Base-by-base conservation (phyloP, 2,113 vertebrate species). In the Siniperca knerii region DNA sequence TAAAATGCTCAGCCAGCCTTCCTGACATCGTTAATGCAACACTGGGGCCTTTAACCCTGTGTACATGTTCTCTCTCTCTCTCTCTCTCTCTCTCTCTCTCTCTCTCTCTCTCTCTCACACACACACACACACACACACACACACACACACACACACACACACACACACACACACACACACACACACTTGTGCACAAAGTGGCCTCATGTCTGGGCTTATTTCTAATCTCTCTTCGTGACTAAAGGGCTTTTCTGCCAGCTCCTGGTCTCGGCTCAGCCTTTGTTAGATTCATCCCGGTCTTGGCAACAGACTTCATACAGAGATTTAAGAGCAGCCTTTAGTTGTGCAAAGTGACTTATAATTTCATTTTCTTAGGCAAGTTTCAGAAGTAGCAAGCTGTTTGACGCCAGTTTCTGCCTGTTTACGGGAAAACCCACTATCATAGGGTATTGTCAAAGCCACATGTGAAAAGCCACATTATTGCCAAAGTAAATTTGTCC, bases 171-270 rank as follows among this genome's bases (percentile, higher is more conserved):
- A 20, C 61, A 29, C 21, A 74, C 74, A 46, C 71, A 74, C 54
- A 29, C 15, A 8, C n/a, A 57, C 54, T 73, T 13, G 0, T 35
- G 44, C 68, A 85, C 50, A 76, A 75, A 76, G 73, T 75, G 68
- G 95, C 94, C 94, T 93, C 84, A 90, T 95, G 94, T 96, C 94
- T 96, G 94, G 93, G 90, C 94, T 95, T 92, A 83, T 89, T 94
- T 95, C 67, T 91, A 93, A 92, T 94, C 85, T 91, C 89, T 85
- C 11, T 92, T 88, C 71, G 84, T 92, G 90, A 92, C 80, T 81
- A 71, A 68, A 84, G 70, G 67, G 85, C 50, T 83, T 90, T 84
- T 87, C 86, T 78, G 65, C 86, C 85, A 76, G 62, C 83, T 81
- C 83, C 92, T 87, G 88, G 85, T 89, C 88, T 84, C 67, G 16